Conservation (phyloP, 2,797 vertebrate species). For the Pipistrellus kuhlii region DNA sequence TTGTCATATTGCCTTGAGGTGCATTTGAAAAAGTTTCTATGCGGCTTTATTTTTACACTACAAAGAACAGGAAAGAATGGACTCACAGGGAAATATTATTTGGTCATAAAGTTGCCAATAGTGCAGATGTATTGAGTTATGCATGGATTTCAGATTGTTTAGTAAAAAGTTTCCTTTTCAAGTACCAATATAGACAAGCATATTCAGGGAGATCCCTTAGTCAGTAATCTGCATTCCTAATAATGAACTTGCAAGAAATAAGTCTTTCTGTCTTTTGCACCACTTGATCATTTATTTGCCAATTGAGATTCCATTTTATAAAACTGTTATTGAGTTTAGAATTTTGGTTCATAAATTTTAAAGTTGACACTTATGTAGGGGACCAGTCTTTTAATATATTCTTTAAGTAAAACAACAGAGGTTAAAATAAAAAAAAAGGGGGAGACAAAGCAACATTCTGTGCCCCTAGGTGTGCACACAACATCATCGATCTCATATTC, state of each 20-base stretch:
- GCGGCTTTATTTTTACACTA: neutral
- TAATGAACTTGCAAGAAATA: slow-evolving; percentile 17
- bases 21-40: neutral
- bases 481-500: neutral
- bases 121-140: neutral
- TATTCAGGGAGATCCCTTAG: neutral
- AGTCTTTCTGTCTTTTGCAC: neutral
- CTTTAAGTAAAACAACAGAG: neutral
- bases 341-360: neutral
- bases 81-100: neutral
- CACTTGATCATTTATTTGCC: neutral
- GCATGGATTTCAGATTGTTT: neutral
- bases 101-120: neutral
- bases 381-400: neutral
- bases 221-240: neutral
- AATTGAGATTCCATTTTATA: slow-evolving; percentile 1
- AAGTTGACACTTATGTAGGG: neutral
- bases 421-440: neutral
- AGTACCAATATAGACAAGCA: neutral
- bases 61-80: neutral
- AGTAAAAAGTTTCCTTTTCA: neutral
- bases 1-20: neutral
- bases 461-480: neutral
- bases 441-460: neutral
- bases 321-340: neutral